phyloP scores from a whole-genome alignment of 2,888 invertebrate genomes.

The Dicyrtomina minuta region DNA sequence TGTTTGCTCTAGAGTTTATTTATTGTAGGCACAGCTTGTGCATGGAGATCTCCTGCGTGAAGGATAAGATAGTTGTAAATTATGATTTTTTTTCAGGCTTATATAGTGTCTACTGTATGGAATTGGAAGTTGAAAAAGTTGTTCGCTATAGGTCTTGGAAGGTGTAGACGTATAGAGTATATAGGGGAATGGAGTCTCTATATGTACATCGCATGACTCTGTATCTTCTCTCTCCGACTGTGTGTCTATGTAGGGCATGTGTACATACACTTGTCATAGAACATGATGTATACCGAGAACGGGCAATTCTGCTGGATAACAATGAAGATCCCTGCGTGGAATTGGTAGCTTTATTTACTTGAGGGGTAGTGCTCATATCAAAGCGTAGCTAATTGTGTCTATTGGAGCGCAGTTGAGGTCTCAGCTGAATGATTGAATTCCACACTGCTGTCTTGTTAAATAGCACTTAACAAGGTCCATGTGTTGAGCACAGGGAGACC shows the following conservation, averaged over 20 bases:
- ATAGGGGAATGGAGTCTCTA: no score
- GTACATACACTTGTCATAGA: neutral
- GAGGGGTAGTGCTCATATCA: slow-evolving; percentile 27
- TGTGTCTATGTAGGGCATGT: neutral
- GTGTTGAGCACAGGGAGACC: slow-evolving; percentile 33
- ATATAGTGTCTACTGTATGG: no score
- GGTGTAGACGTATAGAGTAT: no score
- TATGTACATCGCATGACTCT: neutral
- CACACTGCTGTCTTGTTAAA: slow-evolving; percentile 32
- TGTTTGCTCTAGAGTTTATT: neutral
- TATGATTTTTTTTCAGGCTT: neutral
- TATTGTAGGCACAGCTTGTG: slow-evolving; percentile 1
- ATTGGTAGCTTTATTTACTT: slow-evolving; percentile 27
- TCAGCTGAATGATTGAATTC: slow-evolving; percentile 23
- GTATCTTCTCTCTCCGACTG: neutral
- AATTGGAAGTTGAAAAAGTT: no score
- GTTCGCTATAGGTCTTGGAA: no score
- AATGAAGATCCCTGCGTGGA: slow-evolving; percentile 21
- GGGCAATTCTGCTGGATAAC: neutral
- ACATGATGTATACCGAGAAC: neutral
- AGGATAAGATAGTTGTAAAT: slow-evolving; percentile 9
- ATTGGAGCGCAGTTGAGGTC: slow-evolving; percentile 39
- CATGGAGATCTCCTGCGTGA: neutral
- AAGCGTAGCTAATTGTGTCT: slow-evolving; percentile 40
- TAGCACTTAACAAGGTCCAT: slow-evolving; percentile 39